Base-by-base conservation (phyloP, 2,113 vertebrate species). In the Athene cunicularia region DNA sequence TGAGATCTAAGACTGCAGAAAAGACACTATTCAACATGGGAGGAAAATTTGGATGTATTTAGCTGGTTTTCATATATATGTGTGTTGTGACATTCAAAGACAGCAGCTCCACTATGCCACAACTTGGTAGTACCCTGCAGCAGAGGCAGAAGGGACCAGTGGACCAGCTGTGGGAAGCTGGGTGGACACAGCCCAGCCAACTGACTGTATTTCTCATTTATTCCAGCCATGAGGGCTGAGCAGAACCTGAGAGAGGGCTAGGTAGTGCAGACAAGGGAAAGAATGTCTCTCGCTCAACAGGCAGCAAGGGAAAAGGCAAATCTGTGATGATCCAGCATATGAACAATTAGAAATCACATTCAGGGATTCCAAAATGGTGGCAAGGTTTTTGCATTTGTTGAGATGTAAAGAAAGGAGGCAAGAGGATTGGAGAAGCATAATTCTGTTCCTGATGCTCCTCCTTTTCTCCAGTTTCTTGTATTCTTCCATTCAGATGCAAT, bases 261-360 rank as follows among this genome's bases (percentile, higher is more conserved):
- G 8, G 26, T 12, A 21, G 6, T 26, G 47, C 26, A 39, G n/a
- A 19, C 35, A 12, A 14, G 21, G 37, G 47, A 71, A 60, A 87
- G 18, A 7, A 11, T 0, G 0, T 28, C 8, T 45, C 32, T 53
- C 24, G 20, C 14, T 49, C 27, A 55, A 9, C 12, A 80, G 41
- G 5, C 30, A 73, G 2, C 14, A 53, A 56, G 32, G 23, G 63
- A 60, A 76, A 88, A 84, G 32, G 13, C 45, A 58, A 30, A 35
- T 45, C 22, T 15, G 14, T 81, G 43, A n/a, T 58, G 28, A 30
- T 6, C 35, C 11, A 63, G n/a, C 60, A 72, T 28, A 28, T 1
- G n/a, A 55, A n/a, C 4, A 9, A 14, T 32, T 37, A 71, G 41
- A 83, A 86, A 27, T 24, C 33, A 39, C n/a, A 11, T 17, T 14